A percentile compares a stretch with the other conserved stretches of the same genome.
phyloP scores from a whole-genome alignment of 2,888 invertebrate species.

The Drosophila lutescens region DNA sequence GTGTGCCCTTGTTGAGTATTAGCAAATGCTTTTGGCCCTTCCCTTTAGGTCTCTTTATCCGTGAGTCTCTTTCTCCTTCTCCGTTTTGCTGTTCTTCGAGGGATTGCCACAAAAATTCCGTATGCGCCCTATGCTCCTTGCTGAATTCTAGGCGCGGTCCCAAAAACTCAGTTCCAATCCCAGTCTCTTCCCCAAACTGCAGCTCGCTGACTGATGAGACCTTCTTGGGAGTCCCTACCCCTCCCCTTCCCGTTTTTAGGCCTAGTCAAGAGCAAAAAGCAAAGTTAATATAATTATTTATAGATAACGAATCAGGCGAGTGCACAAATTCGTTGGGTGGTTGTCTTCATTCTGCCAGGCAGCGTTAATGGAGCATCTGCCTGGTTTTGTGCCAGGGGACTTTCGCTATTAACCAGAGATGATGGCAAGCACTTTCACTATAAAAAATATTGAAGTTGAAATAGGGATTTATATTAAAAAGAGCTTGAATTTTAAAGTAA shows the following conservation, averaged over 20 bases:
- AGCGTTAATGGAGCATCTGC: constrained; percentile 41
- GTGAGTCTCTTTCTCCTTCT: not conserved
- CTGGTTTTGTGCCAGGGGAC: constrained; percentile 30
- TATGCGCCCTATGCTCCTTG: constrained; percentile 29
- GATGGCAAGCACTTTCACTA: constrained; percentile 26
- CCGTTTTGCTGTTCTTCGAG: constrained; percentile 1
- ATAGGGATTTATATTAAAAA: not conserved
- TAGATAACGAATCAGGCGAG: constrained; percentile 79
- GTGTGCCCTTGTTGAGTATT: constrained; percentile 9
- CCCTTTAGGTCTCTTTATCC: not conserved
- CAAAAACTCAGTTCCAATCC: constrained; percentile 20
- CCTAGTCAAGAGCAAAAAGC: constrained; percentile 63
- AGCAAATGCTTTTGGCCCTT: constrained; percentile 11
- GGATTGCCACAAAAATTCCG: constrained; percentile 46
- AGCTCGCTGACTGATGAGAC: constrained; percentile 42
- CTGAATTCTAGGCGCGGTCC: constrained; percentile 30
- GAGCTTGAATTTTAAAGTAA: too few species aligned
- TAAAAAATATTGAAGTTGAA: not conserved
- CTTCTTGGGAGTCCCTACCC: constrained; percentile 27
- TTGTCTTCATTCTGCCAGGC: constrained; percentile 6
- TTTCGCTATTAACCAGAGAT: constrained; percentile 30
- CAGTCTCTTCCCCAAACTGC: constrained; percentile 27
- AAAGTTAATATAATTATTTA: constrained; percentile 80
- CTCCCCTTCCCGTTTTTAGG: constrained; percentile 7
- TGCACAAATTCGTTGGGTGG: constrained; percentile 68